Evolutionary conservation across 2,113 vertebrate genomes (phyloP).

Genomic region (Dasyprocta punctata): DNA sequence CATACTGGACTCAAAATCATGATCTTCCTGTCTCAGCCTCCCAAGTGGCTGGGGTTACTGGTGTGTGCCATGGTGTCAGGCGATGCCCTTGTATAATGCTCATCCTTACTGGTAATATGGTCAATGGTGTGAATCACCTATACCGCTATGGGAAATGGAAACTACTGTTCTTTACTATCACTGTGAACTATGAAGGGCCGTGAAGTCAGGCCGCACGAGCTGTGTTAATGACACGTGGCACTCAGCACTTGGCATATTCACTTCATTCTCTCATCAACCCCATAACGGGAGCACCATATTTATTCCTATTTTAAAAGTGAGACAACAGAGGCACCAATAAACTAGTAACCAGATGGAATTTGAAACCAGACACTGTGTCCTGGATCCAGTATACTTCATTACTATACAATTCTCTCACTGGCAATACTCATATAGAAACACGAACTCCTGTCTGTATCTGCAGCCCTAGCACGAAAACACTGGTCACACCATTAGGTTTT

Average conservation of each 20-base stretch:
- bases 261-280: background rate
- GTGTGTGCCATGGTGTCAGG: background rate
- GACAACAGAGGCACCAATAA: background rate
- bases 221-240: too few relatives aligned
- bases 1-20: background rate
- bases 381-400: background rate
- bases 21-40: background rate
- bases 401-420: background rate
- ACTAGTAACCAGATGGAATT: background rate
- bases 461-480: background rate
- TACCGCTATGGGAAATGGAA: background rate
- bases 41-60: background rate
- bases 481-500: slow-evolving; percentile 11
- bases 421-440: background rate
- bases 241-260: slow-evolving; percentile 27
- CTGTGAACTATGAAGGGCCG: background rate
- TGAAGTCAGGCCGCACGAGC: background rate
- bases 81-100: background rate
- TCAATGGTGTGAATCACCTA: background rate
- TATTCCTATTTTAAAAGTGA: background rate
- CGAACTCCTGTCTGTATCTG: background rate
- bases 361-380: background rate
- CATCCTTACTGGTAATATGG: background rate
- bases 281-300: background rate
- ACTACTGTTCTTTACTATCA: background rate